Evolutionary conservation across 1,140 invertebrate species (phyloP).

Genomic region (Triops longicaudatus): DNA sequence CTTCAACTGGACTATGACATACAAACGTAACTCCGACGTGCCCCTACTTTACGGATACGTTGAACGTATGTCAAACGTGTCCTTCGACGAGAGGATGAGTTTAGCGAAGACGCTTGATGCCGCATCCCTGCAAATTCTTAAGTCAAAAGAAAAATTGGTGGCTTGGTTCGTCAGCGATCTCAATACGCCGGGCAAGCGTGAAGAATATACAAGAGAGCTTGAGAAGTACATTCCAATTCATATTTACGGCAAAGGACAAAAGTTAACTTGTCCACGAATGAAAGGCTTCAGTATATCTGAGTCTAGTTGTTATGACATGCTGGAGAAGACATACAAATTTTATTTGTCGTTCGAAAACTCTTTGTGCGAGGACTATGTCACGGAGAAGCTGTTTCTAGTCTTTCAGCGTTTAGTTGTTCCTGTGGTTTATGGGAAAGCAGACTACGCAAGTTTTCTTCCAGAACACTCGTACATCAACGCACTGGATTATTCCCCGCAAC

Average conservation of each 20-base stretch:
- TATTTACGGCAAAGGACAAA: background rate
- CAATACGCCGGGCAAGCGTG: conserved; percentile 20
- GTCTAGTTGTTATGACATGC: conserved; percentile 30
- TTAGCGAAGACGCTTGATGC: background rate
- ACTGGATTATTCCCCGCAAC: conserved; percentile 22
- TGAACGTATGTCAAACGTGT: background rate
- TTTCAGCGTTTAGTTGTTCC: conserved; percentile 33
- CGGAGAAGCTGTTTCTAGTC: conserved; percentile 37
- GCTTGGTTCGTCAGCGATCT: conserved; percentile 24
- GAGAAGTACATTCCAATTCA: conserved; percentile 19
- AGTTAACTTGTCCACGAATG: background rate
- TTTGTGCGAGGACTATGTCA: conserved; percentile 39
- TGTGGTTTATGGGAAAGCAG: conserved; percentile 36
- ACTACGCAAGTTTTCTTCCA: conserved; percentile 22
- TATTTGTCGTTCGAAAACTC: conserved; percentile 47
- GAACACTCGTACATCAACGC: conserved; percentile 28
- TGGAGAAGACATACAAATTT: conserved; percentile 40
- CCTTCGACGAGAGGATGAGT: background rate
- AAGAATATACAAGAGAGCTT: conserved; percentile 19
- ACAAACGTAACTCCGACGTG: conserved; percentile 39
- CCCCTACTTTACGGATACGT: conserved; percentile 35
- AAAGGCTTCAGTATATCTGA: background rate
- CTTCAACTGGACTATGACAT: conserved; percentile 47
- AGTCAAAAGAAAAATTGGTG: conserved; percentile 24
- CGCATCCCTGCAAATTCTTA: background rate